Conservation (phyloP, 1,140 invertebrate genomes). For the Polyergus mexicanus region DNA sequence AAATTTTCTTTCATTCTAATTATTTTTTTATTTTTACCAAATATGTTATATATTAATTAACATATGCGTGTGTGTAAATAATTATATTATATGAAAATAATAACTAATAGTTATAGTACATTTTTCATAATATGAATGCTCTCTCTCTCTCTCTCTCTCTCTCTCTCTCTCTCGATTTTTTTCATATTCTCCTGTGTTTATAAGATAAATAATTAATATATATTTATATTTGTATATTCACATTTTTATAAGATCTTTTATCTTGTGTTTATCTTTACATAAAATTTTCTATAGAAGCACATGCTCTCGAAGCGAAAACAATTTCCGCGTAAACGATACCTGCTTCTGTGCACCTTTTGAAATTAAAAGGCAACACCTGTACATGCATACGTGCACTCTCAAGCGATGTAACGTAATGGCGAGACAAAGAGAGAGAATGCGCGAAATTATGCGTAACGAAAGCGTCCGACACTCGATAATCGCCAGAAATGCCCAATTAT, state of each 20-base stretch:
- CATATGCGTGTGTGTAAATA: too few species aligned
- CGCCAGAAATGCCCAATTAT: slow-evolving; percentile 62
- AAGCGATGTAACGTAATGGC: slow-evolving; percentile 55
- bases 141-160: too few species aligned
- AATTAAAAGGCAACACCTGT: slow-evolving; percentile 78
- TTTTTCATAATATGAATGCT: too few species aligned
- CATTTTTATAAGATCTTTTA: background rate
- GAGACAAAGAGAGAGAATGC: slow-evolving; percentile 24
- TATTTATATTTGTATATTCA: background rate
- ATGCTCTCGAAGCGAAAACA: slow-evolving; percentile 44
- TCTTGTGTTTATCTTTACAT: background rate
- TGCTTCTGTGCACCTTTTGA: slow-evolving; percentile 65
- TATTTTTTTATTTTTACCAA: too few species aligned
- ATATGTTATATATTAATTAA: too few species aligned
- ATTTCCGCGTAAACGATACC: slow-evolving; percentile 74
- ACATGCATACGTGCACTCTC: slow-evolving; percentile 33
- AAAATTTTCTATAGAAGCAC: slow-evolving; percentile 42
- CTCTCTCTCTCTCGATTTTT: background rate
- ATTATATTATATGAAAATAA: too few species aligned
- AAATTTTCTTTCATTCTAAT: too few species aligned
- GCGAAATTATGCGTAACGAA: slow-evolving; percentile 18
- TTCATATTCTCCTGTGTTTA: background rate
- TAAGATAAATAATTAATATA: background rate
- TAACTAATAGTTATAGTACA: too few species aligned
- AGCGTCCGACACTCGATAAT: slow-evolving; percentile 24